These are phyloP conservation scores for Brenthis hecate DNA, from an alignment of 2,888 invertebrate genomes.

Conservation along the genomic window DNA sequence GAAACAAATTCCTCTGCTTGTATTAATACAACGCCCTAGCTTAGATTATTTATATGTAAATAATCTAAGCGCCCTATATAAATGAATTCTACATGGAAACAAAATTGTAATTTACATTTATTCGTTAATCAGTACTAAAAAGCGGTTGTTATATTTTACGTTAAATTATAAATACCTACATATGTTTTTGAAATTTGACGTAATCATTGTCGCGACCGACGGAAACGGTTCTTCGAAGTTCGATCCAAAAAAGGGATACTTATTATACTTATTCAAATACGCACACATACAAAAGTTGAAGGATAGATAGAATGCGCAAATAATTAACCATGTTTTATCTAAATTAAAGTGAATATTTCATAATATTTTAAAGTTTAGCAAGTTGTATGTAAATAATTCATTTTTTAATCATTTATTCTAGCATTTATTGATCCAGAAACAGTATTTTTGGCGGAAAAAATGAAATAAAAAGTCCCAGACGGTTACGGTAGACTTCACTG, in stretches of 20 bases:
- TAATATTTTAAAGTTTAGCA: neutral
- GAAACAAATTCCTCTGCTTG: too few relatives aligned
- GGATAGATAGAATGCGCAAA: neutral
- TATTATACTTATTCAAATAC: constrained; percentile 19
- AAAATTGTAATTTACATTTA: too few relatives aligned
- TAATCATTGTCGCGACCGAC: neutral
- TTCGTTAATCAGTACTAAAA: too few relatives aligned
- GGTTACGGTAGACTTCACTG: constrained; percentile 22
- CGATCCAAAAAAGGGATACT: constrained; percentile 20
- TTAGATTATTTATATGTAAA: too few relatives aligned
- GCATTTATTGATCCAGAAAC: neutral
- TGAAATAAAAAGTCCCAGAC: constrained; percentile 37
- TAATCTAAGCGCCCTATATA: too few relatives aligned
- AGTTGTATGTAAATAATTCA: constrained; percentile 1
- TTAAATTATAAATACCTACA: constrained; percentile 4
- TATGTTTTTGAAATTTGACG: constrained; percentile 4
- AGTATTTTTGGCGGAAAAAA: constrained; percentile 27
- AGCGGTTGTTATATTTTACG: too few relatives aligned
- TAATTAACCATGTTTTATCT: neutral
- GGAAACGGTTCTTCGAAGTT: neutral
- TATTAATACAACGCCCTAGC: too few relatives aligned
- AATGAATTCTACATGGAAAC: too few relatives aligned
- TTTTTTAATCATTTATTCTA: neutral
- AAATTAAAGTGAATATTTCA: neutral
- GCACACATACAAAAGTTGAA: constrained; percentile 9